Percentiles rank a stretch among this genome's conserved stretches.
Conservation (phyloP, 2,797 vertebrate species). For the Loris lydekkerianus region DNA sequence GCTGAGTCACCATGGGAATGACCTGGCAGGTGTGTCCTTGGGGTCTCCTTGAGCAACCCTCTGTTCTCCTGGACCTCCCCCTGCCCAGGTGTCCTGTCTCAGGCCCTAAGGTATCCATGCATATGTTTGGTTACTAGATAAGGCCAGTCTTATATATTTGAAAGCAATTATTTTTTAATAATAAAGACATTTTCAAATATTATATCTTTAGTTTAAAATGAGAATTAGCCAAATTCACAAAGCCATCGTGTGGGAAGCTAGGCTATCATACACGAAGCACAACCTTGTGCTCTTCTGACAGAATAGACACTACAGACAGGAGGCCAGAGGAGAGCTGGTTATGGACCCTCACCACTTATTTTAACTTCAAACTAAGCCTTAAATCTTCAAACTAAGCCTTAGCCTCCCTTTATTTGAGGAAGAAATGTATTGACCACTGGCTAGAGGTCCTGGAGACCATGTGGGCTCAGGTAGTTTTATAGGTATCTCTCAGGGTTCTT, state of each 20-base stretch:
- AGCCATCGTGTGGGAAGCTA: background rate
- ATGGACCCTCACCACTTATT: background rate
- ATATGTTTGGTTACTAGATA: background rate
- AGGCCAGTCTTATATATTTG: background rate
- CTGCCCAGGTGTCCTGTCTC: too few species aligned
- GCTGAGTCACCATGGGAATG: too few species aligned
- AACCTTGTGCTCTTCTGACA: background rate
- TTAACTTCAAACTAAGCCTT: background rate
- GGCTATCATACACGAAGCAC: background rate
- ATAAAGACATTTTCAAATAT: background rate
- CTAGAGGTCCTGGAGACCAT: background rate
- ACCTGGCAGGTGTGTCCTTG: too few species aligned
- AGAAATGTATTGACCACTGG: background rate
- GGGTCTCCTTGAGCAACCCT: too few species aligned
- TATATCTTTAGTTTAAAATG: background rate
- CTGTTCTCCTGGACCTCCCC: too few species aligned
- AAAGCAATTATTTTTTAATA: background rate
- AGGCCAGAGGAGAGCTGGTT: too few species aligned
- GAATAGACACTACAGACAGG: background rate
- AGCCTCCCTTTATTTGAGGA: background rate
- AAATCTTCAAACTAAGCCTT: background rate
- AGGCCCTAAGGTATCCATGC: background rate
- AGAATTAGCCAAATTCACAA: background rate
- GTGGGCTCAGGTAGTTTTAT: background rate
- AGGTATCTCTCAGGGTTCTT: background rate